Conservation (phyloP, 2,113 vertebrate species). For the Hymenochirus boettgeri region DNA sequence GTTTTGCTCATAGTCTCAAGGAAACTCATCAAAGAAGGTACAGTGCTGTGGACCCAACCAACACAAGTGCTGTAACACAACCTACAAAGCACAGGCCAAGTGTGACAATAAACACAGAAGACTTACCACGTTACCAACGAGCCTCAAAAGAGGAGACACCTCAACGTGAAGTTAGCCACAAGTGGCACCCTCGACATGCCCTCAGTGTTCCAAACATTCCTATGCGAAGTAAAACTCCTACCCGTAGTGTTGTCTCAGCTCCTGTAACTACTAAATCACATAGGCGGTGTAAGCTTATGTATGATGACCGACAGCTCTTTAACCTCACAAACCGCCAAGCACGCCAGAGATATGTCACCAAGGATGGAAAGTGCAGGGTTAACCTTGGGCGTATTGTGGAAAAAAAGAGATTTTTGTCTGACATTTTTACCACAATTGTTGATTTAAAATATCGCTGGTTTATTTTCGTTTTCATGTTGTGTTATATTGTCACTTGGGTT, state of each 20-base stretch:
- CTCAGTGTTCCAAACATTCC: conserved; percentile 48
- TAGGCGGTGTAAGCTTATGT: conserved; percentile 63
- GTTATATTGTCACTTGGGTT: conserved; percentile 74
- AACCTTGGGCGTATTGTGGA: conserved; percentile 72
- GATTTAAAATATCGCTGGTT: conserved; percentile 81
- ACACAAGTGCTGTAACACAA: neutral
- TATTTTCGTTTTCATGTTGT: conserved; percentile 74
- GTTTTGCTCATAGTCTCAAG: neutral
- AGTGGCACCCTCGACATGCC: neutral
- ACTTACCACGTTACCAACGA: conserved; percentile 37
- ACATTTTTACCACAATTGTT: conserved; percentile 78
- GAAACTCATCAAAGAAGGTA: conserved; percentile 24
- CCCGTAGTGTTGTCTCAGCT: conserved; percentile 28
- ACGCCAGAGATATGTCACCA: conserved; percentile 72
- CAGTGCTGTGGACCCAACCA: conserved; percentile 22
- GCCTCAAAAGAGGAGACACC: conserved; percentile 16
- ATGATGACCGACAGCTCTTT: conserved; percentile 53
- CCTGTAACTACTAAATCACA: conserved; percentile 42
- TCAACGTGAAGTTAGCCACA: accelerated
- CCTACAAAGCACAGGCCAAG: conserved; percentile 34
- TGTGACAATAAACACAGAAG: conserved; percentile 41
- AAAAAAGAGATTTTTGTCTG: conserved; percentile 71
- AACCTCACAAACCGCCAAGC: conserved; percentile 48
- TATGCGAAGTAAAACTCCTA: neutral
- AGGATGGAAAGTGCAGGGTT: conserved; percentile 77